These are phyloP conservation scores for Tetragonisca angustula DNA, from an alignment of 2,888 invertebrate genomes.

Conservation along the genomic window DNA sequence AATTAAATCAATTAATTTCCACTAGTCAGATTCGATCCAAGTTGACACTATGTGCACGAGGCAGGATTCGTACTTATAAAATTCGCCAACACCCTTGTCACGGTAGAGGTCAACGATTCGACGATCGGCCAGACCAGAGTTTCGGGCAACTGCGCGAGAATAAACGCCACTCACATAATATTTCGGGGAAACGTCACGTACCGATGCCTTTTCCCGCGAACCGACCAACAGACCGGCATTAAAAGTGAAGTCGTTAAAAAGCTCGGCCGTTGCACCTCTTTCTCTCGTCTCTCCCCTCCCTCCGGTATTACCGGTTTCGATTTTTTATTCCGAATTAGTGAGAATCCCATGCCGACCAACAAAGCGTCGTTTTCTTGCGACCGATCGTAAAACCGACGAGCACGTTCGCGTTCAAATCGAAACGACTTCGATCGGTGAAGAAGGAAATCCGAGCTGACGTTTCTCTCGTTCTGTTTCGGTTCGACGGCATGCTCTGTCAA, in stretches of 20 bases:
- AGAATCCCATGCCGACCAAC: conserved; percentile 43
- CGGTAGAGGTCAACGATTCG: conserved; percentile 43
- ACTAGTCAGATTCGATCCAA: not conserved
- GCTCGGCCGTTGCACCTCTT: conserved; percentile 4
- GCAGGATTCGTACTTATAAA: not conserved
- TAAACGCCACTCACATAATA: conserved; percentile 61
- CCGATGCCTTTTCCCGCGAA: conserved; percentile 14
- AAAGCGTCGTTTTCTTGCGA: conserved; percentile 45
- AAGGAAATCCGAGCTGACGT: not conserved
- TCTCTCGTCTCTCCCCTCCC: conserved; percentile 4
- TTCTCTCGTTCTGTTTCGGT: not conserved
- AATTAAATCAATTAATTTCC: not conserved
- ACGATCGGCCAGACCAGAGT: conserved; percentile 39
- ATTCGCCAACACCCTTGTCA: not conserved
- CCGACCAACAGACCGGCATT: conserved; percentile 29
- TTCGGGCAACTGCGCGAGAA: conserved; percentile 42
- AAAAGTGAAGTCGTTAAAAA: conserved; percentile 45
- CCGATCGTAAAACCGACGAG: conserved; percentile 20
- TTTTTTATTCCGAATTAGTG: conserved; percentile 60
- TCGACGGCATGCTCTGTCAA: not conserved
- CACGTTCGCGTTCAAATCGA: conserved; percentile 19
- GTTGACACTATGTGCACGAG: not conserved
- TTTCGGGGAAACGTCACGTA: conserved; percentile 60
- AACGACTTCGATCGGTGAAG: conserved; percentile 9
- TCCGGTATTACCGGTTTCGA: conserved; percentile 58